phyloP scores from a whole-genome alignment of 2,113 vertebrate genomes.

The Catagonus wagneri region DNA sequence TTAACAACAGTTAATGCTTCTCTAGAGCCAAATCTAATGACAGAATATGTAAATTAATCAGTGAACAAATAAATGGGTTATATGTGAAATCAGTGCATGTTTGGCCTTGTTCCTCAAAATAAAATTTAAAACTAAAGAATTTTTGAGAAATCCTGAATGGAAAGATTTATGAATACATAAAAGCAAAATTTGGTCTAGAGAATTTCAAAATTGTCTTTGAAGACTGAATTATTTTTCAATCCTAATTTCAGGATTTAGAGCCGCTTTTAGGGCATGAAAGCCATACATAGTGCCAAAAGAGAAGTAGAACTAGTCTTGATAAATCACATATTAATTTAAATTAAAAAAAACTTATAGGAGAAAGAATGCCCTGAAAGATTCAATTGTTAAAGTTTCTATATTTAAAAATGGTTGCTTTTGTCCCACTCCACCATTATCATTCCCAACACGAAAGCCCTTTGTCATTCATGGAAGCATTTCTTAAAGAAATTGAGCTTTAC shows the following conservation, averaged over 20 bases:
- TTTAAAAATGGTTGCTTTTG: background rate
- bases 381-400: background rate
- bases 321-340: background rate
- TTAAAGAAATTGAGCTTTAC: background rate
- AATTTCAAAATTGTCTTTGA: background rate
- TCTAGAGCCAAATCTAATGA: background rate
- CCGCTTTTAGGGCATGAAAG: background rate
- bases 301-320: background rate
- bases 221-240: background rate
- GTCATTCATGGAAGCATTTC: background rate
- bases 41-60: background rate
- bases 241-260: background rate
- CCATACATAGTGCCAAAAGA: accelerated
- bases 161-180: background rate
- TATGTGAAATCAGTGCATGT: background rate
- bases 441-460: background rate
- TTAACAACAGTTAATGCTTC: background rate
- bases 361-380: background rate
- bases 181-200: background rate
- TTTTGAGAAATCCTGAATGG: background rate
- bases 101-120: background rate
- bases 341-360: background rate
- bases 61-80: background rate
- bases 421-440: background rate
- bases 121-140: background rate